phyloP scores from a whole-genome alignment of 1,140 invertebrate genomes.

The Solenopsis invicta region DNA sequence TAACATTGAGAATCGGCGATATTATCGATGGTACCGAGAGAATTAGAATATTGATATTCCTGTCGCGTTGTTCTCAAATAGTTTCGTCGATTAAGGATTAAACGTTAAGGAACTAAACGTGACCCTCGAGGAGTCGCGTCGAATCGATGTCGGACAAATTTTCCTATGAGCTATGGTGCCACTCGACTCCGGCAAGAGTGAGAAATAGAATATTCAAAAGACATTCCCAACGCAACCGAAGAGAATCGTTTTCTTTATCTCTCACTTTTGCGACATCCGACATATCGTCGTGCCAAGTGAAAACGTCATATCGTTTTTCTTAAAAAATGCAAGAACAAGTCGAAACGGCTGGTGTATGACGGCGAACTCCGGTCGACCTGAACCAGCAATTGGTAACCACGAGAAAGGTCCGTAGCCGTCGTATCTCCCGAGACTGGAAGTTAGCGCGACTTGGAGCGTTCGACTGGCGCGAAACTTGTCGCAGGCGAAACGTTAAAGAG shows the following conservation, averaged over 20 bases:
- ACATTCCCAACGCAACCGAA: neutral
- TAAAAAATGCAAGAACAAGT: constrained; percentile 38
- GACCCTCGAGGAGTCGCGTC: neutral
- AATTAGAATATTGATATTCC: constrained; percentile 7
- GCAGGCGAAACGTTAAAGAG: constrained; percentile 66
- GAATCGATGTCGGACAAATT: constrained; percentile 17
- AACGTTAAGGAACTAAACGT: constrained; percentile 5
- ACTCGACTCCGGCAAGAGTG: neutral
- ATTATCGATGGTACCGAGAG: neutral
- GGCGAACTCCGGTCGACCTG: constrained; percentile 78
- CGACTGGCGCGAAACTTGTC: constrained; percentile 65
- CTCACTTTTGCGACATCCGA: neutral
- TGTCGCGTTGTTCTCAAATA: neutral
- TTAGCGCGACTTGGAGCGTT: constrained; percentile 68
- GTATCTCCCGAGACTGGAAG: constrained; percentile 54
- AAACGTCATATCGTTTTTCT: constrained; percentile 14
- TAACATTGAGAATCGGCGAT: neutral
- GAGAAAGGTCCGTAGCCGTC: constrained; percentile 88
- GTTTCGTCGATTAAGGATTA: constrained; percentile 20
- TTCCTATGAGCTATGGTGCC: neutral
- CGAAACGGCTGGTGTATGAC: constrained; percentile 47
- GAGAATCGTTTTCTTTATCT: neutral
- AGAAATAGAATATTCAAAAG: constrained; percentile 18
- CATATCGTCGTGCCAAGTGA: neutral
- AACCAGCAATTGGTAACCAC: constrained; percentile 89